Conservation (phyloP, 2,797 vertebrate species). For the Apodemus agrarius region DNA sequence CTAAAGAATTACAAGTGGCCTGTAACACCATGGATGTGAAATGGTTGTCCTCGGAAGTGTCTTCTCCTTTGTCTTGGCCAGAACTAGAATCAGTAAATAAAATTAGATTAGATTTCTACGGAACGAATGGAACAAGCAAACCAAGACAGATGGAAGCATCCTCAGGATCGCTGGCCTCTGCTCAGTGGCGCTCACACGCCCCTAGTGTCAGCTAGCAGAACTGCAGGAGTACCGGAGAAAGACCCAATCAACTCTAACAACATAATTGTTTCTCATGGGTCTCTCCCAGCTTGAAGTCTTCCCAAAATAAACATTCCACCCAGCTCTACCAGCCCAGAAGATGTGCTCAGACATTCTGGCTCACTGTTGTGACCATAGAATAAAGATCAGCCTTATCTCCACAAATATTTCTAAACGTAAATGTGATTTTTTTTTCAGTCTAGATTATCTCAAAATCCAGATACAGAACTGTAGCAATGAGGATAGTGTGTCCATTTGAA, state of each 20-base stretch:
- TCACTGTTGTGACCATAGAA: not conserved
- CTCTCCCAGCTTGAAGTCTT: not conserved
- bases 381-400: slow-evolving; percentile 41
- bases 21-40: not conserved
- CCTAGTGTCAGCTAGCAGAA: slow-evolving; percentile 41
- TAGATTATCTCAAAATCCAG: slow-evolving; percentile 20
- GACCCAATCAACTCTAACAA: not conserved
- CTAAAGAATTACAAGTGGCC: not conserved
- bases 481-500: not conserved
- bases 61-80: not conserved
- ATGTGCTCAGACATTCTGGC: not conserved
- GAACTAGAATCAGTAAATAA: not conserved
- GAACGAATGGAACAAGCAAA: slow-evolving; percentile 12
- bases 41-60: not conserved
- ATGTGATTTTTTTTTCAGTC: not conserved
- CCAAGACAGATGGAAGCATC: not conserved
- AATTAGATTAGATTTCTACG: slow-evolving; percentile 44
- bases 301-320: not conserved
- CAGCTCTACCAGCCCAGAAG: not conserved
- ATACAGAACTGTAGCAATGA: not conserved
- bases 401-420: slow-evolving; percentile 49
- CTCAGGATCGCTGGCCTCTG: not conserved
- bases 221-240: not conserved
- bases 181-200: not conserved
- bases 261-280: not conserved